Percentiles rank a stretch among this genome's conserved stretches.
Evolutionary conservation across 2,888 invertebrate genomes (phyloP).

Genomic region (Sabellastarte sp.): DNA sequence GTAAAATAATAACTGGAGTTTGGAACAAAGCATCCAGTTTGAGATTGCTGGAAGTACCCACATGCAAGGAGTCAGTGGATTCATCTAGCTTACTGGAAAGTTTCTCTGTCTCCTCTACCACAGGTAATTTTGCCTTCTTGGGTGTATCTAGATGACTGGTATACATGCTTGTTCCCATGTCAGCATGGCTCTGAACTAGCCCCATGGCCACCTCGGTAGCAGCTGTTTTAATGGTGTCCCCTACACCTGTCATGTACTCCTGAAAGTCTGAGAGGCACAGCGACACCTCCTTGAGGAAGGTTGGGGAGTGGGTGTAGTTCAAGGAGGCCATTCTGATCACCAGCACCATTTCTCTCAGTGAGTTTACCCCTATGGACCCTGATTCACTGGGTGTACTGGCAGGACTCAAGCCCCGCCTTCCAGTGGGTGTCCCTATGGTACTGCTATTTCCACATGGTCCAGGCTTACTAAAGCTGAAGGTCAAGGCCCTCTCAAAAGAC

Average conservation of each 20-base stretch:
- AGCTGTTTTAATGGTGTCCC: slow-evolving; percentile 81
- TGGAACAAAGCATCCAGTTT: slow-evolving; percentile 76
- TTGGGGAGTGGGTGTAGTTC: slow-evolving; percentile 89
- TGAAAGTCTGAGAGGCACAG: slow-evolving; percentile 88
- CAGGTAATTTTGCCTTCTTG: not conserved
- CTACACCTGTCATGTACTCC: slow-evolving; percentile 80
- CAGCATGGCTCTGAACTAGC: slow-evolving; percentile 60
- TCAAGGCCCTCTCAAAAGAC: slow-evolving; percentile 22
- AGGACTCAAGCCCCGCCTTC: too few relatives aligned
- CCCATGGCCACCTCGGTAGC: slow-evolving; percentile 93
- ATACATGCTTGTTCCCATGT: slow-evolving; percentile 16
- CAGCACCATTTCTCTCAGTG: slow-evolving; percentile 40
- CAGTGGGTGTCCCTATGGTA: not conserved
- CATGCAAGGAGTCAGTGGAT: not conserved
- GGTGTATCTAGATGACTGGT: slow-evolving; percentile 4
- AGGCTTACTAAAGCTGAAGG: slow-evolving; percentile 12
- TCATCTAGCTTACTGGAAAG: not conserved
- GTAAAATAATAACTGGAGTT: slow-evolving; percentile 87
- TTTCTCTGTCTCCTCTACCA: not conserved
- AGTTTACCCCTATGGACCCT: not conserved
- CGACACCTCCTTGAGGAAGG: slow-evolving; percentile 79
- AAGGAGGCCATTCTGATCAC: slow-evolving; percentile 80
- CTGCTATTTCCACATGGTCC: not conserved
- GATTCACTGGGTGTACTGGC: not conserved
- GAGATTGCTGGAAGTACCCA: not conserved